A percentile compares a stretch with the other conserved stretches of the same genome.
Conservation (phyloP, 2,888 invertebrate species). For the Pegoplata infirma region DNA sequence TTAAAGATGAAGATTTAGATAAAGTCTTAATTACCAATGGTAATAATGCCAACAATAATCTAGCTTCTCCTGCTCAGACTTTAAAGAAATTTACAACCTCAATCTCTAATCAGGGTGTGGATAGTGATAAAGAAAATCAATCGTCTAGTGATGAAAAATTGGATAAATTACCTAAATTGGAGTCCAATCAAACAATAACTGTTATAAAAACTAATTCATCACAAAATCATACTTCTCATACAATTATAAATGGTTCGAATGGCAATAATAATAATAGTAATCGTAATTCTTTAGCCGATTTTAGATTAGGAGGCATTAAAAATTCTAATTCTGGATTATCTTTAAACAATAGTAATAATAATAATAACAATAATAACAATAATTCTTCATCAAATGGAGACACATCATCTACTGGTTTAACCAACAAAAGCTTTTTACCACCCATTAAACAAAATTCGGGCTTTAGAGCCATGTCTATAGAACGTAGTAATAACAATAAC, state of each 20-base stretch:
- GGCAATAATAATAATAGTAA: slow-evolving; percentile 63
- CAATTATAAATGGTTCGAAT: slow-evolving; percentile 22
- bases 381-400: slow-evolving; percentile 53
- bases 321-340: slow-evolving; percentile 27
- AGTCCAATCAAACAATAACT: slow-evolving; percentile 64
- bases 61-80: slow-evolving; percentile 6
- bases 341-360: slow-evolving; percentile 41
- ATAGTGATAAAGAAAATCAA: slow-evolving; percentile 87
- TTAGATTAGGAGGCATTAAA: slow-evolving; percentile 64
- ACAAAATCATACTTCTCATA: background rate
- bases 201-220: slow-evolving; percentile 32
- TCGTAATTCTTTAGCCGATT: slow-evolving; percentile 74
- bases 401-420: background rate
- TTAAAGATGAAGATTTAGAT: slow-evolving; percentile 84
- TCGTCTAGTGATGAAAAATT: slow-evolving; percentile 79
- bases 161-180: slow-evolving; percentile 74
- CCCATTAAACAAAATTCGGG: slow-evolving; percentile 67
- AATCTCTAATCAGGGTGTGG: slow-evolving; percentile 76
- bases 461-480: slow-evolving; percentile 55
- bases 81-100: slow-evolving; percentile 39
- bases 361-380: slow-evolving; percentile 52
- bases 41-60: slow-evolving; percentile 25
- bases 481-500: slow-evolving; percentile 66
- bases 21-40: slow-evolving; percentile 54
- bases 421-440: slow-evolving; percentile 67